Conservation (phyloP, 2,113 vertebrate species). For the Dendrocopos noguchii region DNA sequence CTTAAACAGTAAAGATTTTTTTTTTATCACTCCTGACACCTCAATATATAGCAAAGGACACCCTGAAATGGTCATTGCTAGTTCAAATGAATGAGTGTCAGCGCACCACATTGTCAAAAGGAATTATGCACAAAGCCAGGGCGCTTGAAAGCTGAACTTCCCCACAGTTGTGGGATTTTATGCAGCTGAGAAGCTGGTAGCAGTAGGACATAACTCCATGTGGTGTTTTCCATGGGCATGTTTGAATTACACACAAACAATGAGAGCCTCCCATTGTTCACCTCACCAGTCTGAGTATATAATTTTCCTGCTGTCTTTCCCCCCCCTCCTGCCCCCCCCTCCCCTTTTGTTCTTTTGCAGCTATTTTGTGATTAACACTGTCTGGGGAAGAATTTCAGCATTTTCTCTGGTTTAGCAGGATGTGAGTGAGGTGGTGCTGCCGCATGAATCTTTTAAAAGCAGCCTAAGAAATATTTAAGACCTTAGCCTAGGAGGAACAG, state of each 20-base stretch:
- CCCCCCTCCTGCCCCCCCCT: neutral
- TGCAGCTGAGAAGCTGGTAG: conserved; percentile 53
- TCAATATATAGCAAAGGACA: conserved; percentile 70
- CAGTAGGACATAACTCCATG: conserved; percentile 67
- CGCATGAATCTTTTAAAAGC: conserved; percentile 86
- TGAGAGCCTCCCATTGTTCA: conserved; percentile 73
- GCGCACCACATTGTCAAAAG: conserved; percentile 36
- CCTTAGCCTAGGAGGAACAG: conserved; percentile 81
- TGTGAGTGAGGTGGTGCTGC: conserved; percentile 76
- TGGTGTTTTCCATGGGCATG: conserved; percentile 45
- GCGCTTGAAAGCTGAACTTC: conserved; percentile 36
- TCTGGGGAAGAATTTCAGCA: conserved; percentile 63
- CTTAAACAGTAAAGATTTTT: conserved; percentile 20
- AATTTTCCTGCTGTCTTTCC: conserved; percentile 66
- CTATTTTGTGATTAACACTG: conserved; percentile 70
- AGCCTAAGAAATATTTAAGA: conserved; percentile 86
- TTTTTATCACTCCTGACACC: conserved; percentile 56
- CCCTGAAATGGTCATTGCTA: conserved; percentile 48
- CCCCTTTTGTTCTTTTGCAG: conserved; percentile 75
- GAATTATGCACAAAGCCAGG: conserved; percentile 55
- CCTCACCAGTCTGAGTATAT: conserved; percentile 62
- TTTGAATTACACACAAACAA: conserved; percentile 70
- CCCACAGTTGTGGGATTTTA: conserved; percentile 63
- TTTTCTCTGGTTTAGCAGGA: conserved; percentile 69
- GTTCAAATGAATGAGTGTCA: neutral